Percentiles rank a stretch among this genome's conserved stretches.
These are phyloP conservation scores for Actinemys pallida DNA, from an alignment of 2,113 vertebrate genomes.

Conservation along the genomic window DNA sequence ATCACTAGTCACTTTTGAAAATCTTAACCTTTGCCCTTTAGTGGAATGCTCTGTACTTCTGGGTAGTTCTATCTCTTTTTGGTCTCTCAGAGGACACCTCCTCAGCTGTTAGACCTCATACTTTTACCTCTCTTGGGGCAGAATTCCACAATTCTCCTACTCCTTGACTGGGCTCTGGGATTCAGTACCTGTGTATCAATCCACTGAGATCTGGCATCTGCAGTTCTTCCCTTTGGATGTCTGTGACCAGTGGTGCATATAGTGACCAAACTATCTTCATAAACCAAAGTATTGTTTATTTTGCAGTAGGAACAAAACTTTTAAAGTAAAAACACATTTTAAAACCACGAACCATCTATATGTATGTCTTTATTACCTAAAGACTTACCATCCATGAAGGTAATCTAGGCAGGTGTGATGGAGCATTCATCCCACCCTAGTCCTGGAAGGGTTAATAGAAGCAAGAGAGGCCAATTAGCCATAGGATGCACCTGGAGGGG, in stretches of 20 bases:
- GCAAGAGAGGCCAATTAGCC: not conserved
- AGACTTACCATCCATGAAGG: not conserved
- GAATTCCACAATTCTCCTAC: not conserved
- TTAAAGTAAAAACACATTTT: not conserved
- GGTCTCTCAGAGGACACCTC: not conserved
- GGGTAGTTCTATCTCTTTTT: not conserved
- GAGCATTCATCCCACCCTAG: not conserved
- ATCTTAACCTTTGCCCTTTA: not conserved
- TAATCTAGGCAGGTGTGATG: not conserved
- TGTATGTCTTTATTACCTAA: no score
- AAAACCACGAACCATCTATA: not conserved
- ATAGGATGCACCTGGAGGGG: not conserved
- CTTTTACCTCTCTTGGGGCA: not conserved
- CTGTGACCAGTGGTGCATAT: not conserved
- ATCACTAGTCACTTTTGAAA: not conserved
- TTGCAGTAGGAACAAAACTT: not conserved
- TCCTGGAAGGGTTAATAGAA: not conserved
- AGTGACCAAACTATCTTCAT: not conserved
- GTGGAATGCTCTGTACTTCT: rapidly evolving
- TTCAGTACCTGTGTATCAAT: rapidly evolving
- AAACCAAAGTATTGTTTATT: not conserved
- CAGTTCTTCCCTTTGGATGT: not conserved
- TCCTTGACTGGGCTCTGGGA: not conserved
- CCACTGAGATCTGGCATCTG: not conserved
- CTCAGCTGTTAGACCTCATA: not conserved